These are phyloP conservation scores for Cyanoramphus novaezelandiae DNA, from an alignment of 2,113 vertebrate genomes.

Conservation along the genomic window DNA sequence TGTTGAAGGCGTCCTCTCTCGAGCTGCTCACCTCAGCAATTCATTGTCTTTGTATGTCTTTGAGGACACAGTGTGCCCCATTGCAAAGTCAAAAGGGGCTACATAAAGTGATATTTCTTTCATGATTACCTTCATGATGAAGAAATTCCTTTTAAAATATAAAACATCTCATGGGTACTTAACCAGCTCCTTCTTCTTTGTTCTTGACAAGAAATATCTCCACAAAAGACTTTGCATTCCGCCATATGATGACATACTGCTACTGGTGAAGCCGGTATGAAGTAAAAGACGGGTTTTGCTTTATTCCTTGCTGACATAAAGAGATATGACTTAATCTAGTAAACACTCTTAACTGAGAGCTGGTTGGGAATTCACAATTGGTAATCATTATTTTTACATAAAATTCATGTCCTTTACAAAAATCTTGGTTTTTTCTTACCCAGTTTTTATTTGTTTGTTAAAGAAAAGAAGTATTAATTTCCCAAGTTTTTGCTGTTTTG, in stretches of 20 bases:
- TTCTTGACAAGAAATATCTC: not conserved
- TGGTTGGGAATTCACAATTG: not conserved
- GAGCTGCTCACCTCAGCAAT: too few relatives aligned
- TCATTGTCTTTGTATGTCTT: not conserved
- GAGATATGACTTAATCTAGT: not conserved
- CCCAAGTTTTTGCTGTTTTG: not conserved
- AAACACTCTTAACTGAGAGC: not conserved
- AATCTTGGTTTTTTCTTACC: not conserved
- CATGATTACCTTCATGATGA: rapidly evolving
- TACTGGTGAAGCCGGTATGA: not conserved
- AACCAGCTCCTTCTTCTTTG: not conserved
- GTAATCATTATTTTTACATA: not conserved
- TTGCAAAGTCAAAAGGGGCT: not conserved
- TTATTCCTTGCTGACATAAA: not conserved
- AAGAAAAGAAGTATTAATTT: not conserved
- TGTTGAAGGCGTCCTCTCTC: too few relatives aligned
- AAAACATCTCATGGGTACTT: not conserved
- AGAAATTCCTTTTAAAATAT: not conserved
- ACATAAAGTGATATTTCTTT: not conserved
- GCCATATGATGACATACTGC: not conserved
- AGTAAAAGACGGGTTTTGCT: not conserved
- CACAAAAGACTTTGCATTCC: not conserved
- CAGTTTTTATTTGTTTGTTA: not conserved
- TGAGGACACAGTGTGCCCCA: not conserved
- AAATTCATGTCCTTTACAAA: not conserved